phyloP scores from a whole-genome alignment of 1,140 invertebrate genomes.

The Marisa cornuarietis region DNA sequence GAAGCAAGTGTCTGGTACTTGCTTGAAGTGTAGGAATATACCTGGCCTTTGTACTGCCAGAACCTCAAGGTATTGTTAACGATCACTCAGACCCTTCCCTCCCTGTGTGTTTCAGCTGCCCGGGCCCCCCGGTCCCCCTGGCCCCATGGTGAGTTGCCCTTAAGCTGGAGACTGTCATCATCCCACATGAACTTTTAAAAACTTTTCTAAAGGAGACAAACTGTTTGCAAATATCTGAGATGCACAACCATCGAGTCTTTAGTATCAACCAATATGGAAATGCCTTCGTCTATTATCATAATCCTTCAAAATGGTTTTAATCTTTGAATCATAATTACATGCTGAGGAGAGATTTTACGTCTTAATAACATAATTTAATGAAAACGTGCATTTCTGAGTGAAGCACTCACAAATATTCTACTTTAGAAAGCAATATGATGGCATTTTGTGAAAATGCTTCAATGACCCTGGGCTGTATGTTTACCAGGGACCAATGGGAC shows the following conservation, averaged over 20 bases:
- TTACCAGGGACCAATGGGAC: slow-evolving; percentile 54
- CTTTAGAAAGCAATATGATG: not conserved
- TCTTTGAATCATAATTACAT: no score
- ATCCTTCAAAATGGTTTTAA: no score
- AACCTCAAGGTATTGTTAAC: not conserved
- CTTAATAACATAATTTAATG: no score
- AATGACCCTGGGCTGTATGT: slow-evolving; percentile 1
- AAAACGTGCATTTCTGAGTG: no score
- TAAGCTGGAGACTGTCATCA: no score
- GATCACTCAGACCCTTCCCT: slow-evolving; percentile 4
- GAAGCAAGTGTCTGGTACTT: not conserved
- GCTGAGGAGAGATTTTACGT: no score
- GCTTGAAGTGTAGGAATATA: not conserved
- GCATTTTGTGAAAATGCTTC: not conserved
- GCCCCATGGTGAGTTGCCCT: slow-evolving; percentile 65
- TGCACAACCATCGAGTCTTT: not conserved
- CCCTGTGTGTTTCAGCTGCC: slow-evolving; percentile 43
- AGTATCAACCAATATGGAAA: not conserved
- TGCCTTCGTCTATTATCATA: no score
- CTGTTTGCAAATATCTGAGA: not conserved
- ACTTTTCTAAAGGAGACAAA: not conserved
- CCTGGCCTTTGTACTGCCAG: not conserved
- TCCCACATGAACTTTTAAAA: no score
- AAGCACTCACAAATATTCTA: no score
- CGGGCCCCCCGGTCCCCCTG: slow-evolving; percentile 78